Evolutionary conservation across 2,113 vertebrate species (phyloP).

Genomic region (Kryptolebias marmoratus): DNA sequence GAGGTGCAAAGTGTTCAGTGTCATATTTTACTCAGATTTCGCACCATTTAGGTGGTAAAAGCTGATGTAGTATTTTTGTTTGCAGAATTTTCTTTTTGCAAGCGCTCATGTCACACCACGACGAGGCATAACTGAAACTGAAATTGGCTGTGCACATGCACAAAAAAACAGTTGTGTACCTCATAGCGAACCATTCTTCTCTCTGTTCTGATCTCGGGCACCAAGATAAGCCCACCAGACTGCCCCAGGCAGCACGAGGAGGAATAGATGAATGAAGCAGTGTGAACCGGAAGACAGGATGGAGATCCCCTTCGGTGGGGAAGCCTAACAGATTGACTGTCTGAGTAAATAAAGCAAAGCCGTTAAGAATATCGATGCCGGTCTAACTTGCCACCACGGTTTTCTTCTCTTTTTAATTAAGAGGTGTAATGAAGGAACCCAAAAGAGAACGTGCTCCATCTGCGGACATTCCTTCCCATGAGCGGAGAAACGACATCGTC

Average conservation of each 20-base stretch:
- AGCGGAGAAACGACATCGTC: neutral
- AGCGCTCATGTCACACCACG: neutral
- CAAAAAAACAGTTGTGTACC: neutral
- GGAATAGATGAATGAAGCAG: constrained; percentile 35
- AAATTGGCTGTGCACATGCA: constrained; percentile 16
- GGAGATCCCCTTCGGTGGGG: constrained; percentile 2
- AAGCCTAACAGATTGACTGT: constrained; percentile 42
- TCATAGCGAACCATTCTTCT: constrained; percentile 9
- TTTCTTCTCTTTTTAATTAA: constrained; percentile 42
- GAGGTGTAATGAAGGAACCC: constrained; percentile 6
- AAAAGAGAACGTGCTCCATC: neutral
- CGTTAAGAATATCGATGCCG: constrained; percentile 5
- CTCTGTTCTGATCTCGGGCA: constrained; percentile 23
- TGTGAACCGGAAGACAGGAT: constrained; percentile 31
- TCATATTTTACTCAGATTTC: neutral
- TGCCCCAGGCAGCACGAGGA: constrained; percentile 1
- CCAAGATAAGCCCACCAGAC: constrained; percentile 21
- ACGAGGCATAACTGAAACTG: neutral
- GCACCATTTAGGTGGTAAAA: neutral
- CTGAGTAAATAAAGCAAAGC: constrained; percentile 36
- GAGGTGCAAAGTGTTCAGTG: neutral
- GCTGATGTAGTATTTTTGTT: neutral
- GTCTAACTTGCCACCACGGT: constrained; percentile 7
- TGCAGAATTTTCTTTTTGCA: neutral
- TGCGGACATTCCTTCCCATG: neutral